A percentile compares a stretch with the other conserved stretches of the same genome.
Conservation (phyloP, 2,113 vertebrate genomes). For the Albula glossodonta region DNA sequence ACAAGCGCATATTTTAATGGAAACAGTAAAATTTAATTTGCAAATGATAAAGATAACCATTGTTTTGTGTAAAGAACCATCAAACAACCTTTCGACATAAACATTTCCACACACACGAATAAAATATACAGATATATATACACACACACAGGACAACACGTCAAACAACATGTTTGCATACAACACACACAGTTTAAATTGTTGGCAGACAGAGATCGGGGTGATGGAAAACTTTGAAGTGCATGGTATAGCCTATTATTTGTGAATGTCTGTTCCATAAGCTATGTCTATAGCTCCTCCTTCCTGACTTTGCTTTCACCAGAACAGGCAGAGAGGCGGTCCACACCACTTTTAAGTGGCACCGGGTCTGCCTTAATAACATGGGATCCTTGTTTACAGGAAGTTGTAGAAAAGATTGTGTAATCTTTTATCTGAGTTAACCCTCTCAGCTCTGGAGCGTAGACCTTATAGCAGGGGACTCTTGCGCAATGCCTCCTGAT, state of each 20-base stretch:
- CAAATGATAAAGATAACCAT: too few relatives aligned
- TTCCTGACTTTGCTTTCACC: neutral
- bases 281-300: neutral
- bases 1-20: too few relatives aligned
- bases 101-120: too few relatives aligned
- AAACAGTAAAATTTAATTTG: too few relatives aligned
- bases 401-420: conserved; percentile 1
- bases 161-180: too few relatives aligned
- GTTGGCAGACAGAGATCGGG: neutral
- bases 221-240: neutral
- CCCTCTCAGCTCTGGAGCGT: neutral
- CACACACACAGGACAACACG: neutral
- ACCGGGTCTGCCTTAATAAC: neutral
- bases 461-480: neutral
- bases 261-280: neutral
- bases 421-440: conserved; percentile 9
- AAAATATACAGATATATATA: neutral
- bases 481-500: conserved; percentile 25
- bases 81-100: too few relatives aligned
- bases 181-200: neutral
- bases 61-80: too few relatives aligned
- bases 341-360: neutral
- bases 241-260: neutral
- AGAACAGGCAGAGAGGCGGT: neutral
- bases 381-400: neutral